Evolutionary conservation across 1,140 invertebrate species (phyloP).

Genomic region (Conus betulinus): DNA sequence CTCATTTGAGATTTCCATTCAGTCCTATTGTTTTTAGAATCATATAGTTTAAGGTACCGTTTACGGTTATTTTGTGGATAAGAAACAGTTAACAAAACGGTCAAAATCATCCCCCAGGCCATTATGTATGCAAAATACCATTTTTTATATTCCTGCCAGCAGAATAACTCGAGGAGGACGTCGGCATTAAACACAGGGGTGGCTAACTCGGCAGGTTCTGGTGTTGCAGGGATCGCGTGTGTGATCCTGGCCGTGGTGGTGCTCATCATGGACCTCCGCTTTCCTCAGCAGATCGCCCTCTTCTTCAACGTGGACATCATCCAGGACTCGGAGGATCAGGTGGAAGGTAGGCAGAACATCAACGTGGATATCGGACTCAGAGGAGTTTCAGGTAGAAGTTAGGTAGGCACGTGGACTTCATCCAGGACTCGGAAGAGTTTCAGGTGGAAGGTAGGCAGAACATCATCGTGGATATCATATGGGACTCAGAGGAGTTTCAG

Average conservation of each 20-base stretch:
- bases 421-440: conserved; percentile 78
- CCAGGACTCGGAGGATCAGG: conserved; percentile 77
- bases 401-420: conserved; percentile 76
- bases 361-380: conserved; percentile 71
- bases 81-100: no score
- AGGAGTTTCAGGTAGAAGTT: conserved; percentile 71
- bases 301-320: conserved; percentile 80
- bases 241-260: conserved; percentile 75
- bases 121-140: no score
- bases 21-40: no score
- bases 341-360: conserved; percentile 44
- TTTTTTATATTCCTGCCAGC: no score
- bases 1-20: no score
- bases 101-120: no score
- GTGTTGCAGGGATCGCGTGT: conserved; percentile 77
- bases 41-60: no score
- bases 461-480: background rate
- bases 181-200: no score
- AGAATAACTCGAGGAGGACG: no score
- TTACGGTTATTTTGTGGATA: no score
- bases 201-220: no score
- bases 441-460: conserved; percentile 48
- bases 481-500: conserved; percentile 74
- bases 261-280: conserved; percentile 75
- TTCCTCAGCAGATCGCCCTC: conserved; percentile 74